Percentiles rank a stretch among this genome's conserved stretches.
Evolutionary conservation across 2,888 invertebrate genomes (phyloP).

Genomic region (Agonopterix alstromeriana): DNA sequence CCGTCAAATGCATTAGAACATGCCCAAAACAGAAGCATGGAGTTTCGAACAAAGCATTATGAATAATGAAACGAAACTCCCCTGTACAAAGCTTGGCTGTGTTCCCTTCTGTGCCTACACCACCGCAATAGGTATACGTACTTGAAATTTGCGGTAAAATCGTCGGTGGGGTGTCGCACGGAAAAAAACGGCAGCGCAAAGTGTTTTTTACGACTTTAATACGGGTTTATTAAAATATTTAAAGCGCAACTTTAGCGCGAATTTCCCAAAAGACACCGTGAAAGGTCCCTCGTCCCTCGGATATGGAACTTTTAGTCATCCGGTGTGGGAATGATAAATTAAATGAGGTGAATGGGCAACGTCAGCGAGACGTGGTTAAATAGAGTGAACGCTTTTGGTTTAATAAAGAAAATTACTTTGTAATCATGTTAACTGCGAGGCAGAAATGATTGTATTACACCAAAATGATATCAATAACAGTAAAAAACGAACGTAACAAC

Average conservation of each 20-base stretch:
- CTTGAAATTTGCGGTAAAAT: slow-evolving; percentile 34
- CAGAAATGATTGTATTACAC: too few species aligned
- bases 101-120: background rate
- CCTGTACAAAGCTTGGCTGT: slow-evolving; percentile 37
- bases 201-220: slow-evolving; percentile 74
- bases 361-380: slow-evolving; percentile 17
- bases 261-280: slow-evolving; percentile 70
- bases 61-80: slow-evolving; percentile 73
- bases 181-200: slow-evolving; percentile 64
- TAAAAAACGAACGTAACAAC: too few species aligned
- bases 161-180: slow-evolving; percentile 39
- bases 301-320: slow-evolving; percentile 48
- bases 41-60: slow-evolving; percentile 66
- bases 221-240: slow-evolving; percentile 76
- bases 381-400: slow-evolving; percentile 18
- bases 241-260: slow-evolving; percentile 66
- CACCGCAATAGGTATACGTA: slow-evolving; percentile 13
- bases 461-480: too few species aligned
- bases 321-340: slow-evolving; percentile 64
- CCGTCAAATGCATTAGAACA: slow-evolving; percentile 56
- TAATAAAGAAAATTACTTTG: slow-evolving; percentile 15
- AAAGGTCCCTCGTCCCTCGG: slow-evolving; percentile 48
- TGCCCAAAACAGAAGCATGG: slow-evolving; percentile 46
- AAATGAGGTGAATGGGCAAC: slow-evolving; percentile 39
- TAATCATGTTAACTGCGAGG: background rate